Evolutionary conservation across 2,113 vertebrate species (phyloP).

Genomic region (Solea senegalensis): DNA sequence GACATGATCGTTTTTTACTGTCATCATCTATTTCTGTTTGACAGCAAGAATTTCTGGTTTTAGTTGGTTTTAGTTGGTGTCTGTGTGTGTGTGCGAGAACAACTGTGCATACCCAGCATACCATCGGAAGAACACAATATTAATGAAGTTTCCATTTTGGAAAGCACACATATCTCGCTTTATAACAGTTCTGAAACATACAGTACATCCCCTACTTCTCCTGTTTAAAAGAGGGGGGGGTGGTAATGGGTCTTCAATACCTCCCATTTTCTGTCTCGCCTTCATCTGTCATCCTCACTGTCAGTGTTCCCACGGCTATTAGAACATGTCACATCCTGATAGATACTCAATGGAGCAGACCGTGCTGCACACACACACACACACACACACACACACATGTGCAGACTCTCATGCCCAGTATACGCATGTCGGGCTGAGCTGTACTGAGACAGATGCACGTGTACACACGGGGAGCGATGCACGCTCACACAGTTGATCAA

Average conservation of each 20-base stretch:
- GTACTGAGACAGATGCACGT: neutral
- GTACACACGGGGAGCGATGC: constrained; percentile 1
- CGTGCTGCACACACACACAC: constrained; percentile 5
- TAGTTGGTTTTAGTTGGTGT: constrained; percentile 52
- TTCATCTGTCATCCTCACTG: constrained; percentile 45
- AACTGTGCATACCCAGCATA: constrained; percentile 63
- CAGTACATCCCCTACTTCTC: constrained; percentile 26
- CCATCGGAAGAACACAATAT: constrained; percentile 40
- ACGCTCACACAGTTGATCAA: constrained; percentile 69
- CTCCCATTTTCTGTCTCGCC: constrained; percentile 3
- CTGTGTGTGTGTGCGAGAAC: constrained; percentile 28
- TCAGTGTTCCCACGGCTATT: constrained; percentile 61
- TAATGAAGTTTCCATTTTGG: constrained; percentile 32
- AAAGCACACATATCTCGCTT: constrained; percentile 5
- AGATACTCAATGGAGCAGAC: constrained; percentile 53
- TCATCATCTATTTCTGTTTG: constrained; percentile 52
- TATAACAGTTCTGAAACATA: neutral
- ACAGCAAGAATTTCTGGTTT: constrained; percentile 48
- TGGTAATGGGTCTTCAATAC: constrained; percentile 7
- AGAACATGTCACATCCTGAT: constrained; percentile 54
- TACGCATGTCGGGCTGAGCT: constrained; percentile 16
- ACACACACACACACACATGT: constrained; percentile 2
- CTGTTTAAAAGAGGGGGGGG: neutral
- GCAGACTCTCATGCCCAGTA: constrained; percentile 40
- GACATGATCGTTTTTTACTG: neutral